These are phyloP conservation scores for Scaptomyza polygonia DNA, from an alignment of 2,888 invertebrate genomes.

Conservation along the genomic window DNA sequence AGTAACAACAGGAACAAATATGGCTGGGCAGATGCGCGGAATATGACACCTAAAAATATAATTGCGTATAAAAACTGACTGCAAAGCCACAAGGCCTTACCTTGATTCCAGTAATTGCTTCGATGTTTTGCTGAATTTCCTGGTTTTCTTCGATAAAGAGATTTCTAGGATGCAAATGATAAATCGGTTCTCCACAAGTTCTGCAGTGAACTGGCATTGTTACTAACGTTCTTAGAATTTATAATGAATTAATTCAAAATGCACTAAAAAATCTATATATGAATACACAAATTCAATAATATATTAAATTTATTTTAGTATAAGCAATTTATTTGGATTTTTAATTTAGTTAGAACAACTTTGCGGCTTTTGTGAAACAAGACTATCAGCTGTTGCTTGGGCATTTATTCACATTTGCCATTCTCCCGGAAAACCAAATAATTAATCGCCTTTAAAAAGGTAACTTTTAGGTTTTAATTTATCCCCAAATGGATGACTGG, in stretches of 20 bases:
- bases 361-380: not conserved
- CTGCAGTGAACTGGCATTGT: constrained; percentile 48
- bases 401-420: not conserved
- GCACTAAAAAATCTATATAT: constrained; percentile 8
- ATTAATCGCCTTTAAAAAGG: not conserved
- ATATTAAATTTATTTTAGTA: not conserved
- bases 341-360: not conserved
- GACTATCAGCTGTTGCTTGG: not conserved
- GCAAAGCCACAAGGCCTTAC: constrained; percentile 15
- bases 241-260: not conserved
- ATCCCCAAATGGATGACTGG: constrained; percentile 32
- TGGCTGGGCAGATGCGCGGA: constrained; percentile 43
- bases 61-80: no score
- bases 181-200: constrained; percentile 60
- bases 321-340: not conserved
- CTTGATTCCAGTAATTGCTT: constrained; percentile 49
- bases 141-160: constrained; percentile 44
- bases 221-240: no score
- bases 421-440: constrained; percentile 17
- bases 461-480: not conserved
- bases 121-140: constrained; percentile 37
- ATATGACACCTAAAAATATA: constrained; percentile 26
- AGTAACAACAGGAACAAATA: constrained; percentile 60
- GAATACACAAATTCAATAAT: not conserved
- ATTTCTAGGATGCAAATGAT: constrained; percentile 47